Conservation (phyloP, 35 echinoderm and acorn worm genomes). For the Heliocidaris tuberculata region DNA sequence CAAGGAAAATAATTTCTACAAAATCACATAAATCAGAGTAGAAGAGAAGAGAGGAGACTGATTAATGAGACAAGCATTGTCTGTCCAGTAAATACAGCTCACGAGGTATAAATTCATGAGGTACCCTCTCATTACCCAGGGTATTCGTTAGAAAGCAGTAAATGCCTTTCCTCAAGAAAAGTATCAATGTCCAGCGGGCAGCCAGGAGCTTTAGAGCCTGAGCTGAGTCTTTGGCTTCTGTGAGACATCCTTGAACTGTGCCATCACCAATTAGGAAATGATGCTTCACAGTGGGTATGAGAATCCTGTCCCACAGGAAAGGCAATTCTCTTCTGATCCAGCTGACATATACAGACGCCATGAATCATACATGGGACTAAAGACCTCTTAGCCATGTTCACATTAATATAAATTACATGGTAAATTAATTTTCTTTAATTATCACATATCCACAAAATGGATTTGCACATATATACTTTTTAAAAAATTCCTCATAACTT, state of each 20-base stretch:
- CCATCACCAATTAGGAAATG: background rate
- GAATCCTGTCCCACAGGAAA: conserved; percentile 27
- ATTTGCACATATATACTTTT: too few species aligned
- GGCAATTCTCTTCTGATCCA: conserved; percentile 34
- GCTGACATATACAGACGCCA: conserved; percentile 9
- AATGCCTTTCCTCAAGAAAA: background rate
- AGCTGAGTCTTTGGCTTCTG: background rate
- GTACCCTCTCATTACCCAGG: background rate
- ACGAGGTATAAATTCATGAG: background rate
- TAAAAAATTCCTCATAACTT: too few species aligned
- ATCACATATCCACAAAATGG: too few species aligned
- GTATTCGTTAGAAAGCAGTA: background rate
- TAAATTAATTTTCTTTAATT: too few species aligned
- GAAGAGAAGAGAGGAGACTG: background rate
- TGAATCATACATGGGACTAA: conserved; percentile 36
- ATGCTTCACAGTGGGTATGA: background rate
- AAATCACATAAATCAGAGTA: background rate
- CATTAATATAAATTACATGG: background rate
- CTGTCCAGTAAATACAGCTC: background rate
- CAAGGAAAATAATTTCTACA: background rate
- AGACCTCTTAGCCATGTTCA: background rate
- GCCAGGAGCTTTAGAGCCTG: background rate
- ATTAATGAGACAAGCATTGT: background rate
- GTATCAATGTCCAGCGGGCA: background rate
- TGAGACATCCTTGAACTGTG: conserved; percentile 8